Evolutionary conservation across 1,140 invertebrate genomes (phyloP).

Genomic region (Dufourea novaeangliae): DNA sequence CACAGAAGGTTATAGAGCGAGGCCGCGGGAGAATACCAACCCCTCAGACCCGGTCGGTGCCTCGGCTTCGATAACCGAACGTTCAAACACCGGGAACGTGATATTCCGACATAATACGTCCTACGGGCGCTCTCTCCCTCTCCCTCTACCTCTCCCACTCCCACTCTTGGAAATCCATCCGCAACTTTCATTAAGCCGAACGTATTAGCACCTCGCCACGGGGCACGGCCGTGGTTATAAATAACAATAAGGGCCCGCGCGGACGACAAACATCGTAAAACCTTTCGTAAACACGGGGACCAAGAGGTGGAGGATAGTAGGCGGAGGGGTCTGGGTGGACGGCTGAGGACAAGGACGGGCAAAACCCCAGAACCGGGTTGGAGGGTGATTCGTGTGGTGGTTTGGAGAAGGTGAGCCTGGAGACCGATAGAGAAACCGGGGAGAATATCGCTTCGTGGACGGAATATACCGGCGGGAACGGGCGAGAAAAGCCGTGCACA

Average conservation of each 20-base stretch:
- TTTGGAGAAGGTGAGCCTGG: slow-evolving; percentile 42
- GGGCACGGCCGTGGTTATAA: slow-evolving; percentile 63
- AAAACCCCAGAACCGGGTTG: neutral
- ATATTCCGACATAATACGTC: slow-evolving; percentile 9
- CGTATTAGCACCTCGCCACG: slow-evolving; percentile 56
- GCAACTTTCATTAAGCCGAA: slow-evolving; percentile 64
- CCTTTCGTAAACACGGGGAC: slow-evolving; percentile 66
- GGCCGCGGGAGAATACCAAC: too few relatives aligned
- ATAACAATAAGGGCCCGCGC: slow-evolving; percentile 69
- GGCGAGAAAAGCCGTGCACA: slow-evolving; percentile 48
- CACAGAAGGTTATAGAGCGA: too few relatives aligned
- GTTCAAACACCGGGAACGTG: slow-evolving; percentile 39
- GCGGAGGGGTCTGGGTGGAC: slow-evolving; percentile 18
- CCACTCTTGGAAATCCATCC: slow-evolving; percentile 40
- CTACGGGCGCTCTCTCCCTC: too few relatives aligned
- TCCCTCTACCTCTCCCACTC: too few relatives aligned
- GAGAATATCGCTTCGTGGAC: slow-evolving; percentile 56
- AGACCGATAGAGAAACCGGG: slow-evolving; percentile 26
- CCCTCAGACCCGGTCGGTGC: neutral
- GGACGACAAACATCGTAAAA: slow-evolving; percentile 72
- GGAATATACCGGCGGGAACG: slow-evolving; percentile 49
- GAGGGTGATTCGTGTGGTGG: too few relatives aligned
- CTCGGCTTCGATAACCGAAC: neutral
- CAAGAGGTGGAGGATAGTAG: slow-evolving; percentile 31
- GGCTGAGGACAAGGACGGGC: neutral